phyloP scores from a whole-genome alignment of 2,888 invertebrate species.

The Exocentrus adspersus region DNA sequence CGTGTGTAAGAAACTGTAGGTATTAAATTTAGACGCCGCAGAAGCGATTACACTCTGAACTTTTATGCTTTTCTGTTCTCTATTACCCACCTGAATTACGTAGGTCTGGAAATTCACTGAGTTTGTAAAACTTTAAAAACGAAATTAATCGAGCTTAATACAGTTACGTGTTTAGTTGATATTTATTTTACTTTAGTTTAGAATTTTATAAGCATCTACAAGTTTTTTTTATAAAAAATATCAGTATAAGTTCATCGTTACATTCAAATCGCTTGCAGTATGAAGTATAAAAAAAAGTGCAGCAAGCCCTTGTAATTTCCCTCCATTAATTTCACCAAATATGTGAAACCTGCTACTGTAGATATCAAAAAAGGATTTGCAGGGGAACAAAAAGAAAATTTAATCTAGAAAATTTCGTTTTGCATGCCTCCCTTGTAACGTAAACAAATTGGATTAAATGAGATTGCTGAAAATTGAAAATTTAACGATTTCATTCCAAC shows the following conservation, averaged over 20 bases:
- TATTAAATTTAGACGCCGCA: background rate
- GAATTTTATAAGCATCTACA: too few species aligned
- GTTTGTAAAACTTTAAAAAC: background rate
- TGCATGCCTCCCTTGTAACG: background rate
- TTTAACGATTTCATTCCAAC: constrained; percentile 3
- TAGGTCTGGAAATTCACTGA: background rate
- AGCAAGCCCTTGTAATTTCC: too few species aligned
- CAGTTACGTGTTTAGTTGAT: too few species aligned
- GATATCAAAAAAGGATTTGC: background rate
- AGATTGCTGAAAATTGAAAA: background rate
- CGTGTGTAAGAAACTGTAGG: background rate
- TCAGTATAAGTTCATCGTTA: too few species aligned
- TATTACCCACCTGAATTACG: background rate
- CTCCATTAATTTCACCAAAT: background rate
- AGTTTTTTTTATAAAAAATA: too few species aligned
- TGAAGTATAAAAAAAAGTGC: too few species aligned
- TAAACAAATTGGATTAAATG: constrained; percentile 1
- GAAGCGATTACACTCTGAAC: too few species aligned
- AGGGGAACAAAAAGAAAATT: background rate
- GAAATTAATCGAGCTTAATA: too few species aligned
- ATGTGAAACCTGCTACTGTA: background rate
- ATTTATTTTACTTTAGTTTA: too few species aligned
- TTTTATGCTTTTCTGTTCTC: too few species aligned
- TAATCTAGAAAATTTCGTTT: background rate
- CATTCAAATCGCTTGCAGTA: too few species aligned